Base-by-base conservation (phyloP, 2,888 invertebrate genomes). In the Torymus aiolomorphi region DNA sequence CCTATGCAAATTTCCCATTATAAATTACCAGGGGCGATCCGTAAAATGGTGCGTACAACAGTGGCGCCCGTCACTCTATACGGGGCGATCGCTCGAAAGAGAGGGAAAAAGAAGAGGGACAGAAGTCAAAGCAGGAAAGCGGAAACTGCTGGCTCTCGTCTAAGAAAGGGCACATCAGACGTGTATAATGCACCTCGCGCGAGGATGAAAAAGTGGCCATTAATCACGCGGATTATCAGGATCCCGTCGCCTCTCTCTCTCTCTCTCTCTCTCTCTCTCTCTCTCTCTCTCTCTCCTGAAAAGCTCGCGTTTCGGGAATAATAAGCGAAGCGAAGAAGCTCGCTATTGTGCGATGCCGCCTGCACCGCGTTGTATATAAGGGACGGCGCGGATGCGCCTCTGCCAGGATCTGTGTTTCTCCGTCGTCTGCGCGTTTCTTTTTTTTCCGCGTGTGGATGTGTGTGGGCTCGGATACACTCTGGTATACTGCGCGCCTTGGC, bases 171-270 rank as follows among this genome's bases (percentile, higher is more conserved):
- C 8, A 42, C 42, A 42, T 42, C 42, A 42, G 42, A 42, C 42
- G 8, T 8, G 42, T 42, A 42, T 42, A 42, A 42, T 42, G 42
- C 42, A 42, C 42, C 42, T 42, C 42, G 42, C 42, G 42, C 42
- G 24, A 70, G 61, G 54, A 54, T 49, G 42, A 56, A 18, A 56
- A 56, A 69, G 56, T n/a, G 2, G 10, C 16, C 69, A 79, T 74
- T 74, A 79, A 79, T 79, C 78, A 79, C 24, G 8, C 42, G 62
- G 78, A 74, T 74, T 79, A 79, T 73, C 73, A 67, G 56, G 59
- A 72, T 78, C 73, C 67, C 72, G n/a, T 73, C 52, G 56, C 52
- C 18, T 16, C 13, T 11, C 42, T 8, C 31, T 31, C 31, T 31
- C 31, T 31, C 31, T 31, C 31, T 24, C 24, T 24, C 24, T 24